Evolutionary conservation across 1,140 invertebrate genomes (phyloP), one percentile per base, ranked within the genome.

Genomic region (Planococcus citri): DNA sequence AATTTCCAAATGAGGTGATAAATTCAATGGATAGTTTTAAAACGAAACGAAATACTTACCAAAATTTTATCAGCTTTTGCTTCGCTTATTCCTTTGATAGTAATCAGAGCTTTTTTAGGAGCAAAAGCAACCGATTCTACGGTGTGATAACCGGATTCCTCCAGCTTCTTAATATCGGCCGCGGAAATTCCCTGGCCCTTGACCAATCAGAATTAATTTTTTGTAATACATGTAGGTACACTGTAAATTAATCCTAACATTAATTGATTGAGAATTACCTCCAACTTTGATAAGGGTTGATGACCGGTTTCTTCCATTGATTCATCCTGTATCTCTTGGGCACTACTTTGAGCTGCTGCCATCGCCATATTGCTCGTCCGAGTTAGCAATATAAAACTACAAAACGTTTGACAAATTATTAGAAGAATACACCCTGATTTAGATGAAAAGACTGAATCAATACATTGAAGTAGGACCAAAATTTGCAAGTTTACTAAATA

Each of bases 21-120:
- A 25, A 71, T 1, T 2, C n/a, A n/a, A n/a, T n/a, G 3, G 29
- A 3, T 33, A 12, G 29, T 33, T 33, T 33, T 33, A 1, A 70
- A 25, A 61, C 10, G 12, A 20, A 69, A 9, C 17, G 20, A 4
- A 25, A 27, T 21, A 76, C 77, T 76, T 79, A 87, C 84, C 69
- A 96, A 75, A 72, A 99, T 89, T 83, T 98, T 98, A 73, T 98
- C 97, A 25, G 94, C 96, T 80, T 99, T 99, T 12, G 88, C 88
- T 78, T 99, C 97, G 71, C 93, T 96, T 68, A 99, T 95, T 1
- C 97, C 97, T 82, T 98, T 98, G 21, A 99, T 94, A 8, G 84
- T 78, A 10, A 96, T 77, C 0, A 99, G 78, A 75, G 86, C 84
- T 79, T 97, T 98, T 76, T 95, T 97, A 0, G 95, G 91, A 1